These are phyloP conservation scores for Enteromius paludinosus DNA, from an alignment of 2,797 vertebrate genomes.

Conservation along the genomic window DNA sequence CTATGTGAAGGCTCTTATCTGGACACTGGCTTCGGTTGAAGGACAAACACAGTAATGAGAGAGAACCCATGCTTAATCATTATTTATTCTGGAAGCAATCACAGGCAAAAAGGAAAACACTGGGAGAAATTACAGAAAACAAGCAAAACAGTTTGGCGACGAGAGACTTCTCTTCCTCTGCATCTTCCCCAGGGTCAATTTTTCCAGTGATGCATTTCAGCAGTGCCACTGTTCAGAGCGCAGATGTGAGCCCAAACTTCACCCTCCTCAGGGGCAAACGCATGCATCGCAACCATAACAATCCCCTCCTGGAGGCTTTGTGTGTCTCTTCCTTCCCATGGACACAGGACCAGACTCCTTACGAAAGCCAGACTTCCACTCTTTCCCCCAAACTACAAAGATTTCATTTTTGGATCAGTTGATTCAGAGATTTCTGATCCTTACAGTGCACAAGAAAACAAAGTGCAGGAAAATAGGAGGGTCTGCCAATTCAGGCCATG, in stretches of 20 bases:
- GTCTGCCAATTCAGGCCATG: conserved; percentile 54
- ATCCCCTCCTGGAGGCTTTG: conserved; percentile 55
- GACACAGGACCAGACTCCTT: conserved; percentile 46
- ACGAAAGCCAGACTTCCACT: conserved; percentile 62
- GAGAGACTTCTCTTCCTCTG: conserved; percentile 51
- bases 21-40: conserved; percentile 7
- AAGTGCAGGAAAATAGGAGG: conserved; percentile 64
- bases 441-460: conserved; percentile 65
- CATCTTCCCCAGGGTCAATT: conserved; percentile 16
- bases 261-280: conserved; percentile 47
- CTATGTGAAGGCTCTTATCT: conserved; percentile 5
- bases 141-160: conserved; percentile 50
- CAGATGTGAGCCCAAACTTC: conserved; percentile 27
- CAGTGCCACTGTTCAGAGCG: conserved; percentile 51
- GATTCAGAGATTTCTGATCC: conserved; percentile 68
- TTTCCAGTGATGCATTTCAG: conserved; percentile 15
- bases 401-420: conserved; percentile 67
- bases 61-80: conserved; percentile 44
- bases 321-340: conserved; percentile 66
- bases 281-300: conserved; percentile 57
- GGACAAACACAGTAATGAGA: conserved; percentile 41
- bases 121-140: conserved; percentile 54
- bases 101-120: conserved; percentile 47
- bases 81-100: conserved; percentile 58
- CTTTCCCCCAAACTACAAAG: conserved; percentile 64